Conservation (phyloP, 2,888 invertebrate genomes). For the Acleris cristana region DNA sequence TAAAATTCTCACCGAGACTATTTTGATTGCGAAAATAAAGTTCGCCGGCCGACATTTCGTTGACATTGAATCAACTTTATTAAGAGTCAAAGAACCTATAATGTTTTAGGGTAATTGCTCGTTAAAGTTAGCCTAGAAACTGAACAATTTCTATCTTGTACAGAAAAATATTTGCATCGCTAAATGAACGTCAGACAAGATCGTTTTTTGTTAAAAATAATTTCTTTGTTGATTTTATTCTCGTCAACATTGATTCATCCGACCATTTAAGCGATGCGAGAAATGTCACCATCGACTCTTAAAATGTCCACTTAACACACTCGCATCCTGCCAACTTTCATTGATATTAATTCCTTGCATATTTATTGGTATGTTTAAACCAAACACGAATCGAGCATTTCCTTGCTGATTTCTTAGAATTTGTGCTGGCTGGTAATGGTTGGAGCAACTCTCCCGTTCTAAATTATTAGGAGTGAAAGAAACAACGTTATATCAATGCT, state of each 20-base stretch:
- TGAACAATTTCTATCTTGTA: neutral
- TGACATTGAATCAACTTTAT: conserved; percentile 67
- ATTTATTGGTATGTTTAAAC: conserved; percentile 4
- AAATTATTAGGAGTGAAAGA: neutral
- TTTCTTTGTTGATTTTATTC: conserved; percentile 3
- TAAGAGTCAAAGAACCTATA: conserved; percentile 76
- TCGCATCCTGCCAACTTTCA: conserved; percentile 10
- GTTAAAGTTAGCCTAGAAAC: conserved; percentile 9
- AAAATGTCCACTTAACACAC: conserved; percentile 2
- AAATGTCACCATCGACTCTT: conserved; percentile 5
- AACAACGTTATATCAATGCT: neutral
- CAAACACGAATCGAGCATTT: conserved; percentile 1
- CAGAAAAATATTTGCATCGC: neutral
- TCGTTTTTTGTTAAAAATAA: neutral
- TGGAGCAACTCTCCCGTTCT: neutral
- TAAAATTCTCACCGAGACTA: conserved; percentile 1
- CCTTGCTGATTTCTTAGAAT: conserved; percentile 3
- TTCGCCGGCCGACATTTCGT: conserved; percentile 8
- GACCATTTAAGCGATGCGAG: neutral
- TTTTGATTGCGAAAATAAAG: conserved; percentile 24
- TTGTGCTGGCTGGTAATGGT: neutral
- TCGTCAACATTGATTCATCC: conserved; percentile 9
- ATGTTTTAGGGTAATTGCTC: conserved; percentile 38
- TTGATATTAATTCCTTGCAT: conserved; percentile 22
- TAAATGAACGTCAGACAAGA: neutral